Base-by-base conservation (phyloP, 2,888 invertebrate genomes). In the Protodeltote pygarga region DNA sequence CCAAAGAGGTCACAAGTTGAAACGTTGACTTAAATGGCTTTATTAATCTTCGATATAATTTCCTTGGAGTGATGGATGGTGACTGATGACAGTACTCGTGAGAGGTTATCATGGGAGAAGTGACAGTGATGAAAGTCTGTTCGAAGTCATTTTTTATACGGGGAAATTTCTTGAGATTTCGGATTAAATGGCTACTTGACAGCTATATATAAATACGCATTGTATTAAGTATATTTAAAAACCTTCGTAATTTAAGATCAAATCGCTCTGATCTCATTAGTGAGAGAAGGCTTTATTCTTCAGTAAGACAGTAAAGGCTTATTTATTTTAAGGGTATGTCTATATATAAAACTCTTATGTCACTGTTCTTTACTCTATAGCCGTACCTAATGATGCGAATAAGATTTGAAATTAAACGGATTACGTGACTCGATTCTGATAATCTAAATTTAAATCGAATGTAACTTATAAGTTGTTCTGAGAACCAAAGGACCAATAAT, bases 41-140 rank as follows among this genome's bases (percentile, higher is more conserved):
- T 85, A 87, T 83, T 88, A 87, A 88, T 85, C 83, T 81, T 63
- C 67, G 73, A 71, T 65, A 83, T 86, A 88, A 89, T 89, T 84
- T 85, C 85, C 82, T 73, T 49, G 27, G 48, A 48, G 69, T 87
- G 88, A 89, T 87, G 78, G 87, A 88, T 85, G 82, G 71, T 71
- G 81, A 81, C 63, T 74, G 81, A 78, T 81, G 81, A 66, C 65
- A 65, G 62, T 41, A 38, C 60, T 64, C 53, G 53, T 47, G 65
- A 62, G 67, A 68, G 73, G 73, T 69, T 65, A 59, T 62, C 65
- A 68, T 71, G 70, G 69, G 71, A 69, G 75, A 74, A 73, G 70
- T 76, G 73, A 74, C 55, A 53, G 23, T 58, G 41, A 46, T 42
- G 34, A 25, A 55, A 46, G 42, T 39, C 44, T 46, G 64, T 51